These are phyloP conservation scores for Drosophila quinaria DNA, from an alignment of 2,888 invertebrate species.

Conservation along the genomic window DNA sequence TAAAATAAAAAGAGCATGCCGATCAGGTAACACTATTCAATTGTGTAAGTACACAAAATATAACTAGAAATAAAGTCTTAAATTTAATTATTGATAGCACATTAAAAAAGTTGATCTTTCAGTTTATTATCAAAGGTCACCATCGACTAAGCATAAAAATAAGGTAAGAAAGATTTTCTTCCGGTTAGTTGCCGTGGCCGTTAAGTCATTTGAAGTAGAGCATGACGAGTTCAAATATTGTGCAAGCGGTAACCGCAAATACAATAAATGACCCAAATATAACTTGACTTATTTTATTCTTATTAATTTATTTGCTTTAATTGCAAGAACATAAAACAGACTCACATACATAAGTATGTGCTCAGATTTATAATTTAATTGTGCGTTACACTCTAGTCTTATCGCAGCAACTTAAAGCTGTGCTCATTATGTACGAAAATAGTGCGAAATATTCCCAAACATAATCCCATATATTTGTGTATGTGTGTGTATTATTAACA, in stretches of 20 bases:
- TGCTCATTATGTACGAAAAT: slow-evolving; percentile 39
- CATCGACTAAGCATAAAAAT: not conserved
- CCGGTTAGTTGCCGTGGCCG: not conserved
- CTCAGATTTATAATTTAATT: slow-evolving; percentile 11
- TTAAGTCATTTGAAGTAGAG: slow-evolving; percentile 28
- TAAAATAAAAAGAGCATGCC: not conserved
- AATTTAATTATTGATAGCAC: too few relatives aligned
- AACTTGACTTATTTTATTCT: slow-evolving; percentile 30
- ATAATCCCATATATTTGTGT: not conserved
- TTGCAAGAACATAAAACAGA: slow-evolving; percentile 13
- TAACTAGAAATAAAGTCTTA: not conserved
- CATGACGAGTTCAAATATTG: slow-evolving; percentile 29
- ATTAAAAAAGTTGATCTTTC: not conserved
- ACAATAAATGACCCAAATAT: slow-evolving; percentile 12
- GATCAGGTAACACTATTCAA: not conserved
- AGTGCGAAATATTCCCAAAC: slow-evolving; percentile 12
- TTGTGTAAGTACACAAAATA: too few relatives aligned
- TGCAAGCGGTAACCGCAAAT: slow-evolving; percentile 11
- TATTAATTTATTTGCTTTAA: slow-evolving; percentile 16
- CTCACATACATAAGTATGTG: not conserved
- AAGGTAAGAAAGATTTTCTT: not conserved
- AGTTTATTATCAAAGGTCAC: not conserved
- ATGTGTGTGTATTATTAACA: slow-evolving; percentile 32
- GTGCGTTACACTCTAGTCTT: slow-evolving; percentile 19
- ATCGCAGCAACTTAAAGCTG: slow-evolving; percentile 8